phyloP scores from a whole-genome alignment of 2,113 vertebrate genomes.

The Rutilus rutilus region DNA sequence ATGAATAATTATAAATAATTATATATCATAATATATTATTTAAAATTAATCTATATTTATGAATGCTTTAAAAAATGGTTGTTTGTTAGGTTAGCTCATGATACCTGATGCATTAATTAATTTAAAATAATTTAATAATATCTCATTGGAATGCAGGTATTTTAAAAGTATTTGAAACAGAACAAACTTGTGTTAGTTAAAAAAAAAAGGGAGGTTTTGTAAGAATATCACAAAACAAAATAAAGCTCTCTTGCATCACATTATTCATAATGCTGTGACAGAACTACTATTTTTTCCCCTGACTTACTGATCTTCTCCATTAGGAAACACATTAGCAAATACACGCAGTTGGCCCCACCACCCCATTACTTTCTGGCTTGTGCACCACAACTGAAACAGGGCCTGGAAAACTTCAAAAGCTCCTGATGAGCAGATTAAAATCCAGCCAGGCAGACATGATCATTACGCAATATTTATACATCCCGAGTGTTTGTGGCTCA shows the following conservation, averaged over 20 bases:
- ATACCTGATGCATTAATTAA: background rate
- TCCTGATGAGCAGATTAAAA: constrained; percentile 60
- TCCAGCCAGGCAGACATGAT: constrained; percentile 42
- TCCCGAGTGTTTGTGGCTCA: constrained; percentile 61
- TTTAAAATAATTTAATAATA: background rate
- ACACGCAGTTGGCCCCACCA: constrained; percentile 22
- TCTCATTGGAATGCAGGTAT: background rate
- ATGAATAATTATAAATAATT: too few species aligned
- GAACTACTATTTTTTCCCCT: background rate
- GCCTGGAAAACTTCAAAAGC: constrained; percentile 40
- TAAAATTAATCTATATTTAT: background rate
- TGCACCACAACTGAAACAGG: constrained; percentile 61
- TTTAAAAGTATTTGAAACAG: background rate
- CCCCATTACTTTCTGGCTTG: constrained; percentile 20
- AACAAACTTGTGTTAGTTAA: background rate
- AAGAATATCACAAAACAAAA: background rate
- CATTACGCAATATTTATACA: constrained; percentile 70
- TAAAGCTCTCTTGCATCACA: background rate
- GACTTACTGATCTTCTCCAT: constrained; percentile 6
- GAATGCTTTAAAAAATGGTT: background rate
- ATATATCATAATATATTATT: background rate
- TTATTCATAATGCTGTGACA: background rate
- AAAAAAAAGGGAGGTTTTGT: background rate
- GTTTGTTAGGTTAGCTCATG: background rate
- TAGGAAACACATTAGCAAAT: constrained; percentile 34